A percentile compares a stretch with the other conserved stretches of the same genome.
Evolutionary conservation across 2,113 vertebrate species (phyloP).

Genomic region (Poicephalus meyeri): DNA sequence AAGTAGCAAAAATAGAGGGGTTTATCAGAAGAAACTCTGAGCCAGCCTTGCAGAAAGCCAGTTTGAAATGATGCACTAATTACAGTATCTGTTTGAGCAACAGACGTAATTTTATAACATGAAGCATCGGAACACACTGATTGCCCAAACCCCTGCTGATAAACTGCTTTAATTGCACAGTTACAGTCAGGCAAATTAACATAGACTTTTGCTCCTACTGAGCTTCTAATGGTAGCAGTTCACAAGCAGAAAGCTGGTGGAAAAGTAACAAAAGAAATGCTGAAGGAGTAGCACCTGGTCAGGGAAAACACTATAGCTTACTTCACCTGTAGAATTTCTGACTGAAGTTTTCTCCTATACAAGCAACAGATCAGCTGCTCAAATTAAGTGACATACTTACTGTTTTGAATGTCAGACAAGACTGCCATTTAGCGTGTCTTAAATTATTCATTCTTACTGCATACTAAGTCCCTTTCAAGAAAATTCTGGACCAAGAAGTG

Average conservation of each 20-base stretch:
- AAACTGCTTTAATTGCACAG: conserved; percentile 71
- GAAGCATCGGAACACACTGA: conserved; percentile 67
- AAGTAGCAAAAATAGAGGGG: not conserved
- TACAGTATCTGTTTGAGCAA: conserved; percentile 74
- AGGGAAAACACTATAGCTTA: not conserved
- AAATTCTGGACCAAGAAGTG: not conserved
- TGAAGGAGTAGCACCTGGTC: not conserved
- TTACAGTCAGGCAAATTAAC: conserved; percentile 69
- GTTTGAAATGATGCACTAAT: conserved; percentile 70
- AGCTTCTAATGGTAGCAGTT: conserved; percentile 59
- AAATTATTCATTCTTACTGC: not conserved
- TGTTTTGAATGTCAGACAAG: not conserved
- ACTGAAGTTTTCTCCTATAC: rapidly evolving
- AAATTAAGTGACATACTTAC: not conserved
- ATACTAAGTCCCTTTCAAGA: not conserved
- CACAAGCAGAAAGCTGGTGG: conserved; percentile 17
- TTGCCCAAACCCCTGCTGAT: conserved; percentile 68
- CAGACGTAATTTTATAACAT: conserved; percentile 67
- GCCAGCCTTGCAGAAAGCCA: conserved; percentile 16
- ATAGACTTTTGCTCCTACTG: conserved; percentile 62
- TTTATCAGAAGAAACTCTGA: not conserved
- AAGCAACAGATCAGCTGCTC: not conserved
- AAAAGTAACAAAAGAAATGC: not conserved
- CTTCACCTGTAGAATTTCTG: not conserved
- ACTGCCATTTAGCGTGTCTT: not conserved